Evolutionary conservation across 2,888 invertebrate species (phyloP).

Genomic region (Phyllotreta cruciferae): DNA sequence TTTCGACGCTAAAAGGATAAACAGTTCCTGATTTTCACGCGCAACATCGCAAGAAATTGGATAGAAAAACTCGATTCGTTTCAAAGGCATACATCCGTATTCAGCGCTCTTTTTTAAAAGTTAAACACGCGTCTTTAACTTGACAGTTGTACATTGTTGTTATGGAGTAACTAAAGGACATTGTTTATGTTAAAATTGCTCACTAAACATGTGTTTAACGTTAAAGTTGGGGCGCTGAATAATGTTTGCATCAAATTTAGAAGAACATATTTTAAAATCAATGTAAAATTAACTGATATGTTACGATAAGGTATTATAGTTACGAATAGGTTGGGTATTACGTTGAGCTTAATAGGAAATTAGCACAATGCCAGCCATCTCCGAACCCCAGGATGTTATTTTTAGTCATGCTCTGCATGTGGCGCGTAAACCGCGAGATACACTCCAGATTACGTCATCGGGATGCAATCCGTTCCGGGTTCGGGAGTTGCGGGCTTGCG

Average conservation of each 20-base stretch:
- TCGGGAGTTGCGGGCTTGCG: slow-evolving; percentile 26
- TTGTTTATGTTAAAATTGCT: no score
- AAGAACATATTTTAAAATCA: no score
- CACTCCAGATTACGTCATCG: slow-evolving; percentile 14
- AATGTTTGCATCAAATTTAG: no score
- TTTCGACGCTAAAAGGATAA: slow-evolving; percentile 29
- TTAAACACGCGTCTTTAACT: no score
- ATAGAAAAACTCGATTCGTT: neutral
- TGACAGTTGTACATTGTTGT: no score
- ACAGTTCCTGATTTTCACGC: slow-evolving; percentile 25
- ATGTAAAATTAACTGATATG: neutral
- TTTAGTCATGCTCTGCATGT: neutral
- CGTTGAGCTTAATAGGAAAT: neutral
- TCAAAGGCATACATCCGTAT: no score
- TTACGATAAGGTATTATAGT: neutral
- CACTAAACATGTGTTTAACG: no score
- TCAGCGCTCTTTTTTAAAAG: no score
- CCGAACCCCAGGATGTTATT: neutral
- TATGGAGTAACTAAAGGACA: no score
- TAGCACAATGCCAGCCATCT: neutral
- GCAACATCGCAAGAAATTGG: slow-evolving; percentile 3
- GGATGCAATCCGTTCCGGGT: slow-evolving; percentile 25
- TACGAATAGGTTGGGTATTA: no score
- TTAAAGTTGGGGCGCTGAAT: no score
- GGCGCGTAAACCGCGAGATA: slow-evolving; percentile 7